Evolutionary conservation across 1,140 invertebrate species (phyloP).

Genomic region (Drosophila trapezifrons): DNA sequence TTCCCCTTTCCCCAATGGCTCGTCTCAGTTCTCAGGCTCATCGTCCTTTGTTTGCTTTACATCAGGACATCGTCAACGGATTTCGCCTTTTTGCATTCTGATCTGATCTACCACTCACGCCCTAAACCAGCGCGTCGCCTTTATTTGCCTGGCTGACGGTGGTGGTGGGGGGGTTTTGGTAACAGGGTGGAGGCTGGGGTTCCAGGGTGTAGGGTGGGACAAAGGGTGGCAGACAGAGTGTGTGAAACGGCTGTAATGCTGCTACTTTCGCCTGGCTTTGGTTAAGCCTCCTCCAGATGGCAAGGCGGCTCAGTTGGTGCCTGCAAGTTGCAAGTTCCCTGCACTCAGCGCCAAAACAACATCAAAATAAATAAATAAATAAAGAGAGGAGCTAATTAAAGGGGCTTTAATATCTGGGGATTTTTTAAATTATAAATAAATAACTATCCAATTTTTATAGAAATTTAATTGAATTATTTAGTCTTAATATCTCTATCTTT

Average conservation of each 20-base stretch:
- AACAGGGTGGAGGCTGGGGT: not conserved
- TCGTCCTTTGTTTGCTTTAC: slow-evolving; percentile 71
- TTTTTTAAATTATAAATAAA: not conserved
- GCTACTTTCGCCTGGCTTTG: slow-evolving; percentile 58
- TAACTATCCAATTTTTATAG: not conserved
- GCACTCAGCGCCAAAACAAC: not conserved
- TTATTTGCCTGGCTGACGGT: slow-evolving; percentile 31
- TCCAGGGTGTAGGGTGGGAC: not conserved
- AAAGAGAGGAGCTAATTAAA: too few species aligned
- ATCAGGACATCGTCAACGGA: slow-evolving; percentile 55
- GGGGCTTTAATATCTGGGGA: too few species aligned
- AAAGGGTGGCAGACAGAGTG: slow-evolving; percentile 7
- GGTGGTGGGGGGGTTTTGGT: not conserved
- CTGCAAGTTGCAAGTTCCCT: slow-evolving; percentile 13
- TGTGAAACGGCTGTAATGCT: slow-evolving; percentile 42
- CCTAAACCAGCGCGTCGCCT: slow-evolving; percentile 18
- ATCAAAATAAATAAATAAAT: not conserved
- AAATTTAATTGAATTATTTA: too few species aligned
- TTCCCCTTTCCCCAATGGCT: not conserved
- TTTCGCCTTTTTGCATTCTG: slow-evolving; percentile 57
- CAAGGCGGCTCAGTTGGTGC: slow-evolving; percentile 20
- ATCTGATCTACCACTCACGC: slow-evolving; percentile 44
- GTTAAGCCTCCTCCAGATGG: slow-evolving; percentile 49
- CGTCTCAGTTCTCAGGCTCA: slow-evolving; percentile 2
- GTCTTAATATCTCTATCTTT: not conserved